phyloP scores from a whole-genome alignment of 2,113 vertebrate genomes.

The Dipodomys stephensi region DNA sequence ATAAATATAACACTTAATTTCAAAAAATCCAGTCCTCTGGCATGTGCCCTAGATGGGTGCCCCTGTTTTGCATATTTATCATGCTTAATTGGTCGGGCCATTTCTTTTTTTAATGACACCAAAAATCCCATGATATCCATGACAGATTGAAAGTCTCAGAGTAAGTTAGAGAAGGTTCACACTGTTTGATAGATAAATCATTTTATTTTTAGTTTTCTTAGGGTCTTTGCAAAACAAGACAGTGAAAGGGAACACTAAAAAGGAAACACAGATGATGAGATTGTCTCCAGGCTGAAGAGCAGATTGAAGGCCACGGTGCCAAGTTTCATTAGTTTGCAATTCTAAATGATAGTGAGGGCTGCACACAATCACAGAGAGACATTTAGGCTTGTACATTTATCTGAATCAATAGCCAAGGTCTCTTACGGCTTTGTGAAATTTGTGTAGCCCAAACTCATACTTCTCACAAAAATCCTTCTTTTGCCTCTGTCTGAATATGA shows the following conservation, averaged over 20 bases:
- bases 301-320: not conserved
- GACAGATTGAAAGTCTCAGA: not conserved
- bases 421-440: not conserved
- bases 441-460: not conserved
- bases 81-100: not conserved
- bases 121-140: constrained; percentile 44
- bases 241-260: not conserved
- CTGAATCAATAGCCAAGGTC: constrained; percentile 8
- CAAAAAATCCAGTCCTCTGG: constrained; percentile 60
- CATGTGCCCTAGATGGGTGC: not conserved
- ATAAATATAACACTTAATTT: constrained; percentile 65
- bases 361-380: not conserved
- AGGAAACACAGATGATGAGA: not conserved
- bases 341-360: not conserved
- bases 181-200: constrained; percentile 50
- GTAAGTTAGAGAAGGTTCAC: not conserved
- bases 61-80: constrained; percentile 44
- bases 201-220: constrained; percentile 46
- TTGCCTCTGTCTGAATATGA: not conserved
- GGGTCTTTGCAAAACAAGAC: not conserved
- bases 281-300: not conserved
- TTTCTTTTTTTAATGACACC: constrained; percentile 25
- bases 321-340: not conserved
- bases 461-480: not conserved
- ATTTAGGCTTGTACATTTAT: not conserved